Evolutionary conservation across 2,113 vertebrate genomes (phyloP), one percentile per base, ranked within the genome.

Genomic region (Neogobius melanostomus): DNA sequence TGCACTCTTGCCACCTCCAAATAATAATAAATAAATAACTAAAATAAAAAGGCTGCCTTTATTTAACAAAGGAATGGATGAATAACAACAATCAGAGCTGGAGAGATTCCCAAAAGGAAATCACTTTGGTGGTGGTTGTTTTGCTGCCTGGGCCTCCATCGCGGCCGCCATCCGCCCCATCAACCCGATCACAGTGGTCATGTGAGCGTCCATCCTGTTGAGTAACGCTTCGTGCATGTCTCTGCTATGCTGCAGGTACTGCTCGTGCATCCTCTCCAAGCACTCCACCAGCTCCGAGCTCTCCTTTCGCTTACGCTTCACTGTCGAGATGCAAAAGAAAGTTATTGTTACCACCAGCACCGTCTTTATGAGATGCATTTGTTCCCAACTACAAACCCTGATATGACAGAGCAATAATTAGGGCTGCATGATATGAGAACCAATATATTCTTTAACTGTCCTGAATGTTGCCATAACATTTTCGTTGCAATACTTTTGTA

Each of bases 151-250:
- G 57, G 57, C 57, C 42, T 61, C 57, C 14, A 61, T 8, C 12
- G 57, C 57, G 43, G 57, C 8, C 2, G 42, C 42, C 57, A 61
- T 61, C 7, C 57, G 57, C 12, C 11, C 42, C 57, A 61, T 44
- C 6, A 61, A 12, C 14, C 57, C 57, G 12, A 61, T 14, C 57
- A 61, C 12, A 44, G 57, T 15, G 8, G 42, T n/a, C 57, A 61
- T 61, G 57, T 61, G 57, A 15, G 57, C 44, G 57, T 61, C 57
- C 42, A 61, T 44, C 28, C 44, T 61, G 57, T 44, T 61, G 36
- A 61, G 57, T 61, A 61, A 61, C 14, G 42, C 57, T 15, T 61
- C 57, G n/a, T 61, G 57, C 57, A 61, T 61, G 15, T 61, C 57
- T 61, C 57, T 61, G 36, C 57, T 61, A 14, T 61, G 57, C 42